A percentile compares a stretch with the other conserved stretches of the same genome.
These are phyloP conservation scores for Syngnathus floridae DNA, from an alignment of 2,113 vertebrate species.

Conservation along the genomic window DNA sequence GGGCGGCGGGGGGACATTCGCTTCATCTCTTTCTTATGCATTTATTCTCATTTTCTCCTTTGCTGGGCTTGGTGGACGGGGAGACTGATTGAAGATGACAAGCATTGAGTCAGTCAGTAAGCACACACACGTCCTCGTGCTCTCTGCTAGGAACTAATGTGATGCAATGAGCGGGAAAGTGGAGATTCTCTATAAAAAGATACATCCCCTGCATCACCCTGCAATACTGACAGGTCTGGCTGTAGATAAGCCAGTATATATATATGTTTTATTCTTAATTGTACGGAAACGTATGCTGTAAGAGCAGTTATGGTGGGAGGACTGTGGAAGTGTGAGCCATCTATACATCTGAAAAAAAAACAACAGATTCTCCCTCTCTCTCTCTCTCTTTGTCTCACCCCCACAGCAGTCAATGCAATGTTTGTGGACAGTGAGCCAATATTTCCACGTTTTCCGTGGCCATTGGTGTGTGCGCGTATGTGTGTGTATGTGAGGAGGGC, in stretches of 20 bases:
- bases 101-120: slow-evolving; percentile 49
- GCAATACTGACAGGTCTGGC: slow-evolving; percentile 25
- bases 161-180: slow-evolving; percentile 49
- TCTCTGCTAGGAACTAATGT: slow-evolving; percentile 29
- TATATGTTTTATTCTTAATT: slow-evolving; percentile 7
- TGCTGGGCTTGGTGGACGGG: slow-evolving; percentile 25
- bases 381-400: slow-evolving; percentile 9
- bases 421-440: slow-evolving; percentile 58
- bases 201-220: slow-evolving; percentile 22
- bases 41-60: slow-evolving; percentile 44
- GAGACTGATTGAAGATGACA: slow-evolving; percentile 55
- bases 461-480: slow-evolving; percentile 5
- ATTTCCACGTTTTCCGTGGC: slow-evolving; percentile 32
- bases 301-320: background rate
- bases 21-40: slow-evolving; percentile 33
- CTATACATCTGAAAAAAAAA: slow-evolving; percentile 44
- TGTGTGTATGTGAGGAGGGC: slow-evolving; percentile 29
- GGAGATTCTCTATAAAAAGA: slow-evolving; percentile 27
- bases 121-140: slow-evolving; percentile 26
- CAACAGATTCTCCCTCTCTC: slow-evolving; percentile 49
- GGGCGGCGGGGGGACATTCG: slow-evolving; percentile 15
- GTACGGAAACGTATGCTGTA: slow-evolving; percentile 8
- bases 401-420: slow-evolving; percentile 47
- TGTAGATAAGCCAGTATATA: slow-evolving; percentile 4
- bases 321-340: slow-evolving; percentile 25